Evolutionary conservation across 2,888 invertebrate genomes (phyloP).

Genomic region (Carpatolechia fugitivella): DNA sequence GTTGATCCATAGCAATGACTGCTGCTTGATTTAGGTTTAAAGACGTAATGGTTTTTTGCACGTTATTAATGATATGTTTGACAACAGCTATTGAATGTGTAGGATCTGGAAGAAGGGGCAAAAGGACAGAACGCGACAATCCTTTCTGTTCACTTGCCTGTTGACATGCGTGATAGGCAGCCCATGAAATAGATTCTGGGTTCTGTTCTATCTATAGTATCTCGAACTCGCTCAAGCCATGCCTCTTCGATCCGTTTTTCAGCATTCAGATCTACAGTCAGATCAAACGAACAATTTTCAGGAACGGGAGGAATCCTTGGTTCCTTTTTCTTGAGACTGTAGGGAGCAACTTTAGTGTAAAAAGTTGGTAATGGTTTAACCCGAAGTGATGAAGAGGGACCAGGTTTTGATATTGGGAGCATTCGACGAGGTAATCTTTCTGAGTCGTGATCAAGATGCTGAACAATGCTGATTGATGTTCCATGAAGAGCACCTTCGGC

Average conservation of each 20-base stretch:
- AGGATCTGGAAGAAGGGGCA: constrained; percentile 11
- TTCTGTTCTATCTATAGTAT: not conserved
- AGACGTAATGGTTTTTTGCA: constrained; percentile 13
- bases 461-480: constrained; percentile 17
- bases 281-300: not conserved
- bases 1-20: constrained; percentile 16
- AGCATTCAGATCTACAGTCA: not conserved
- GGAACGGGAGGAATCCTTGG: not conserved
- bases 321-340: not conserved
- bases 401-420: not conserved
- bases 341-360: not conserved
- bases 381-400: constrained; percentile 14
- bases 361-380: constrained; percentile 13
- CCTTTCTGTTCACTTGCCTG: not conserved
- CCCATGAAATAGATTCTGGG: not conserved
- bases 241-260: not conserved
- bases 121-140: not conserved
- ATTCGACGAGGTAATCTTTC: not conserved
- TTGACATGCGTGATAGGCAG: not conserved
- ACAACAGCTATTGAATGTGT: constrained; percentile 8
- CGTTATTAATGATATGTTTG: constrained; percentile 9
- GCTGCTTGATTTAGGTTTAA: constrained; percentile 17
- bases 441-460: constrained; percentile 6
- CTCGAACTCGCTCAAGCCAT: too few species aligned
- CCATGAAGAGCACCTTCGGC: constrained; percentile 17